Base-by-base conservation (phyloP, 2,113 vertebrate species). In the Apus apus region DNA sequence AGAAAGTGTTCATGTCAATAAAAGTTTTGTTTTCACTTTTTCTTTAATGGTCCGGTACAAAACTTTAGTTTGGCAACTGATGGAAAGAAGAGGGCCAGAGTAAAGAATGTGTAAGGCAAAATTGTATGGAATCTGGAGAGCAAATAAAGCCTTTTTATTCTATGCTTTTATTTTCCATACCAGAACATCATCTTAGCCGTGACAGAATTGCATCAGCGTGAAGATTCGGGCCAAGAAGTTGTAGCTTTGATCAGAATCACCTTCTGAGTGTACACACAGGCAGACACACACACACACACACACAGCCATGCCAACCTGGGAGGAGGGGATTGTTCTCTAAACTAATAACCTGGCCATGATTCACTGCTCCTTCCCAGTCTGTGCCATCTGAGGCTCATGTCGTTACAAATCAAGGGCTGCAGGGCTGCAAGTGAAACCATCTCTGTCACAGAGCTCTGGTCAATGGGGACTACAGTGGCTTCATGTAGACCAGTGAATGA, bases 1-100 rank as follows among this genome's bases (percentile, higher is more conserved):
- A 88, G 88, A 70, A 89, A 77, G 36, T 19, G 34, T 61, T 94
- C 83, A n/a, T 36, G 29, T 91, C 85, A 95, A 96, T 93, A 95
- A 95, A 96, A 97, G 93, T 96, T 96, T 85, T 97, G 93, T 76
- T 95, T 91, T 91, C 20, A 9, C 40, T 83, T 74, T 46, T 95
- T 84, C 74, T 92, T 95, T 95, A 94, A 96, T 93, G 85, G 73
- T 76, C 85, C 15, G 0, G 56, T 80, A 82, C 25, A 90, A 76
- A 88, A 72, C 57, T 90, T 68, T 51, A 45, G 54, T 92, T 95
- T 93, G 77, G 82, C 70, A 90, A 90, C 64, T 50, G 54, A 76
- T 8, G 57, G 75, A 26, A 94, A 70, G 82, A 58, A 77, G 54
- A 85, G 15, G 21, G 87, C 76, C 85, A 81, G 70, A 89, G 56